Evolutionary conservation across 2,797 vertebrate genomes (phyloP).

Genomic region (Myioborus melanocephalus): DNA sequence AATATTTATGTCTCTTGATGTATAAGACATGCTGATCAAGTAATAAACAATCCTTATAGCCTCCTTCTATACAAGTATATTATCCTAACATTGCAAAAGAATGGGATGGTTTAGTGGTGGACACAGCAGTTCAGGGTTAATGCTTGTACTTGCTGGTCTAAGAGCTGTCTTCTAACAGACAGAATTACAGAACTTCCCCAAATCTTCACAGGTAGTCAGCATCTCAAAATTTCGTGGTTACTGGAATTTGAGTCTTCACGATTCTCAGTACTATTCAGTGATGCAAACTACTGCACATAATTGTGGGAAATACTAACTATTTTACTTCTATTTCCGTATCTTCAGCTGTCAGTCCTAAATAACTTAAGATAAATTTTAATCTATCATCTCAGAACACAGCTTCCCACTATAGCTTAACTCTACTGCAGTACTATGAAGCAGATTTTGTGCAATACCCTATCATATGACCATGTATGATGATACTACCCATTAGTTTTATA

Average conservation of each 20-base stretch:
- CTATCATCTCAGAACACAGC: neutral
- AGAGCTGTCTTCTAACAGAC: neutral
- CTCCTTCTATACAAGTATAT: neutral
- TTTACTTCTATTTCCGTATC: neutral
- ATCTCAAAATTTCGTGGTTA: rapidly evolving
- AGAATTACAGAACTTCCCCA: neutral
- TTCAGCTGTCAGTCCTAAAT: neutral
- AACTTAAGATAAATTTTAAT: neutral
- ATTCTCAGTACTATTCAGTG: neutral
- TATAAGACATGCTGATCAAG: neutral
- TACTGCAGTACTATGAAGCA: neutral
- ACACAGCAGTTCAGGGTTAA: neutral
- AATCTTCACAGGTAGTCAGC: neutral
- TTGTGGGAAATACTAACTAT: neutral
- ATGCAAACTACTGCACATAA: neutral
- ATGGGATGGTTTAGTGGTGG: neutral
- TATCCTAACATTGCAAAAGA: neutral
- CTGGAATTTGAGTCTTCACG: rapidly evolving
- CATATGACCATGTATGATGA: neutral
- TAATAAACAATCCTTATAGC: neutral
- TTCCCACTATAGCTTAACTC: neutral
- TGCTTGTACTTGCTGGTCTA: neutral
- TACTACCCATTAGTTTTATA: neutral
- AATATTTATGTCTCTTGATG: neutral
- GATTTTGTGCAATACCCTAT: neutral